These are phyloP conservation scores for Anseranas semipalmata DNA, from an alignment of 2,113 vertebrate genomes.

Conservation along the genomic window DNA sequence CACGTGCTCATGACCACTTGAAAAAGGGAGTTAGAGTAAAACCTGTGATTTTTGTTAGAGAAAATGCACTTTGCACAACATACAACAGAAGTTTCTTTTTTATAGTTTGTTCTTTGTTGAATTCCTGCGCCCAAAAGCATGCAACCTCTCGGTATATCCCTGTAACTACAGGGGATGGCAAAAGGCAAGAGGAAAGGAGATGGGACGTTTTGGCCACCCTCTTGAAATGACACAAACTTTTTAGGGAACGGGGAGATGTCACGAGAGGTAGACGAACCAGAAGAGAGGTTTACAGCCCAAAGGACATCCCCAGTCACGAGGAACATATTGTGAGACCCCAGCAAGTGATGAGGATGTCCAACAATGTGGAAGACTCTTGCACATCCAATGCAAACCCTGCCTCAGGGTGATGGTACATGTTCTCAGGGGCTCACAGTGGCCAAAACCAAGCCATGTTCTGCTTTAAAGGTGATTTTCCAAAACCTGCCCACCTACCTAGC, in stretches of 20 bases:
- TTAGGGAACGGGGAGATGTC: neutral
- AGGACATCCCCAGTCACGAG: neutral
- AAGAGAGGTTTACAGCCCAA: neutral
- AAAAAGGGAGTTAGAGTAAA: neutral
- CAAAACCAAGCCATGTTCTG: neutral
- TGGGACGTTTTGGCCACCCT: accelerated
- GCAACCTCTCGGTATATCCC: neutral
- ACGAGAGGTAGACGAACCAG: no score
- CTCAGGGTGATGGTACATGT: accelerated
- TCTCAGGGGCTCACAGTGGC: neutral
- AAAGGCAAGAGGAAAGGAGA: neutral
- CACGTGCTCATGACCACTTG: accelerated
- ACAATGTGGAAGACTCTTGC: no score
- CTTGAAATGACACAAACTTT: neutral
- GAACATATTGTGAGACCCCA: neutral
- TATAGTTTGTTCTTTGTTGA: neutral
- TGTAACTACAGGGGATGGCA: neutral
- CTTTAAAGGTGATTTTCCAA: neutral
- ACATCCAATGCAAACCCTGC: neutral
- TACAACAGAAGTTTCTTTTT: neutral
- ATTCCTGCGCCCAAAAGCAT: neutral
- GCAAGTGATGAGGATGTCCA: neutral
- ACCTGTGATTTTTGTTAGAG: neutral
- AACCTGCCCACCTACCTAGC: neutral
- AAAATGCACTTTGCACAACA: neutral